Evolutionary conservation across 1,140 invertebrate species (phyloP).

Genomic region (Ctenoplectra terminalis): DNA sequence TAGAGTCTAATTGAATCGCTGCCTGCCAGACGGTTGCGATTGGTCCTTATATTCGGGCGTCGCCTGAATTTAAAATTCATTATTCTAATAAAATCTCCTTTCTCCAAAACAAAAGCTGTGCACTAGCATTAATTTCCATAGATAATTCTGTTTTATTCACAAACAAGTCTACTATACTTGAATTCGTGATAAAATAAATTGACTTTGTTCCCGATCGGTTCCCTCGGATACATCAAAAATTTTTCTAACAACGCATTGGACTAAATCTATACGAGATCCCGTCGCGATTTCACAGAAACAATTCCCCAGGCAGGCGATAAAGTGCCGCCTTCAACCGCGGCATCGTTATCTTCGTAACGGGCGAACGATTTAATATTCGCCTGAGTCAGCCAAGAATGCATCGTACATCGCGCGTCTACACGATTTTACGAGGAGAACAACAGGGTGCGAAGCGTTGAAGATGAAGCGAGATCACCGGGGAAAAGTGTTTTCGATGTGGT

Average conservation of each 20-base stretch:
- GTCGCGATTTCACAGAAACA: not conserved
- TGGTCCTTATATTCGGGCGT: too few relatives aligned
- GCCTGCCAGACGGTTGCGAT: too few relatives aligned
- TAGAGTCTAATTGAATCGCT: slow-evolving; percentile 15
- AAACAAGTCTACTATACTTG: too few relatives aligned
- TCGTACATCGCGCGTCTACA: slow-evolving; percentile 38
- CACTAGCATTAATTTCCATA: too few relatives aligned
- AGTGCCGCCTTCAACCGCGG: not conserved
- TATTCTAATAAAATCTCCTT: too few relatives aligned
- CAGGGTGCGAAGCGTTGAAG: not conserved
- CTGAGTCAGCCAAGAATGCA: slow-evolving; percentile 43
- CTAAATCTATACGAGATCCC: slow-evolving; percentile 9
- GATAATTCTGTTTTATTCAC: too few relatives aligned
- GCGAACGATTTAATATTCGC: slow-evolving; percentile 57
- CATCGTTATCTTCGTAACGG: slow-evolving; percentile 41
- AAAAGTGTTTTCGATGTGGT: not conserved
- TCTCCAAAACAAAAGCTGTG: too few relatives aligned
- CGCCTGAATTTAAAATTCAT: too few relatives aligned
- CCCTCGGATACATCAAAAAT: too few relatives aligned
- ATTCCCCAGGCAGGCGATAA: not conserved
- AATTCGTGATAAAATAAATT: too few relatives aligned
- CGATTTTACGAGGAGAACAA: slow-evolving; percentile 46
- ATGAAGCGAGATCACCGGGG: not conserved
- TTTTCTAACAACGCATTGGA: not conserved
- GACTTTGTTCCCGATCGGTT: too few relatives aligned